Evolutionary conservation across 2,113 vertebrate species (phyloP).

Genomic region (Casuarius casuarius): DNA sequence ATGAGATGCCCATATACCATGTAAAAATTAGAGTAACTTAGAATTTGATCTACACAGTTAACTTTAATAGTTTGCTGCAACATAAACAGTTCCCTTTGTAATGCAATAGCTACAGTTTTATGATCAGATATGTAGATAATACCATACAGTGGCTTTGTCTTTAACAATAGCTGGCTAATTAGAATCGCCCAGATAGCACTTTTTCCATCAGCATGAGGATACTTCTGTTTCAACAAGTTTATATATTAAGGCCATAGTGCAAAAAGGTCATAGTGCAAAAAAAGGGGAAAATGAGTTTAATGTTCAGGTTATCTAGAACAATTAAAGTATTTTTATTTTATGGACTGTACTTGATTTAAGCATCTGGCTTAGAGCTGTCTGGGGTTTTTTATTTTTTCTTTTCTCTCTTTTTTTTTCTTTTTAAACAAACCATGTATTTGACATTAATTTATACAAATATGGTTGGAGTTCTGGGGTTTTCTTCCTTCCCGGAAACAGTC

Average conservation of each 20-base stretch:
- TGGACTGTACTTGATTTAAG: neutral
- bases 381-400: neutral
- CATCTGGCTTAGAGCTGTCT: neutral
- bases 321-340: neutral
- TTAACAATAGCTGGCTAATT: neutral
- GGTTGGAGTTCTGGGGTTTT: neutral
- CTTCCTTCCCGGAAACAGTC: neutral
- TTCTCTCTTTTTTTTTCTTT: no score
- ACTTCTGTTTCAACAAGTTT: neutral
- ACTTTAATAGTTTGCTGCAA: neutral
- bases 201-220: neutral
- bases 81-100: neutral
- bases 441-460: neutral
- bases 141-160: neutral
- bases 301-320: neutral
- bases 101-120: neutral
- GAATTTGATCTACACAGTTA: neutral
- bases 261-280: neutral
- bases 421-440: neutral
- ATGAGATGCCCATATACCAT: neutral
- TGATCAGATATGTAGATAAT: neutral
- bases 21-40: neutral
- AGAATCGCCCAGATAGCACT: neutral
- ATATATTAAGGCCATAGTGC: neutral
- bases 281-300: neutral